These are phyloP conservation scores for Muntiacus muntjak DNA, from an alignment of 2,113 vertebrate species.

Conservation along the genomic window DNA sequence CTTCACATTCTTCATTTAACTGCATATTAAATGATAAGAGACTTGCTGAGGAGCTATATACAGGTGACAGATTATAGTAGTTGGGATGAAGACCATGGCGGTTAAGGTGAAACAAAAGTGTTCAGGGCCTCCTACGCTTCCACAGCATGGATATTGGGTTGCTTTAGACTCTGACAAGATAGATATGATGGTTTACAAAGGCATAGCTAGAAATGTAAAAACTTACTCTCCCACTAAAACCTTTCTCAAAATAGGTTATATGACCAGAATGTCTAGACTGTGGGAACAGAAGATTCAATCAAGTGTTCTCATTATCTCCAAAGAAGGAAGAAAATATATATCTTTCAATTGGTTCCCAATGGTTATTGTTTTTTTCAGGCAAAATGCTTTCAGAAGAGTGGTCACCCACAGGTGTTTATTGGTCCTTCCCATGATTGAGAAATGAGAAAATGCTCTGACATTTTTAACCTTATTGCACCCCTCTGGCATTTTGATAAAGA, in stretches of 20 bases:
- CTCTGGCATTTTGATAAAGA: conserved; percentile 51
- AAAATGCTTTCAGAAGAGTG: conserved; percentile 19
- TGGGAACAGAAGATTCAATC: conserved; percentile 50
- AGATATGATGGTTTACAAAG: background rate
- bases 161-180: background rate
- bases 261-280: conserved; percentile 21
- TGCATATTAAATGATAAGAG: background rate
- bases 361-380: conserved; percentile 8
- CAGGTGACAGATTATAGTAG: background rate
- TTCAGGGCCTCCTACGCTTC: background rate
- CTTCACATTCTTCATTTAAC: background rate
- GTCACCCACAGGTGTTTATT: conserved; percentile 44
- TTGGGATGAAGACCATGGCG: background rate
- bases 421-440: conserved; percentile 59
- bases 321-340: conserved; percentile 45
- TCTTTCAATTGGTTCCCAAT: conserved; percentile 43
- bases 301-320: conserved; percentile 28
- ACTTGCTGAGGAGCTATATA: background rate
- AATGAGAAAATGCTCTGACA: conserved; percentile 63
- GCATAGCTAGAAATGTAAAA: background rate
- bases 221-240: background rate
- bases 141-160: background rate
- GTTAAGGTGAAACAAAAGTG: background rate
- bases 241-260: background rate
- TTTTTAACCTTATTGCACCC: conserved; percentile 6